phyloP scores from a whole-genome alignment of 2,888 invertebrate species.

The Papilio protenor region DNA sequence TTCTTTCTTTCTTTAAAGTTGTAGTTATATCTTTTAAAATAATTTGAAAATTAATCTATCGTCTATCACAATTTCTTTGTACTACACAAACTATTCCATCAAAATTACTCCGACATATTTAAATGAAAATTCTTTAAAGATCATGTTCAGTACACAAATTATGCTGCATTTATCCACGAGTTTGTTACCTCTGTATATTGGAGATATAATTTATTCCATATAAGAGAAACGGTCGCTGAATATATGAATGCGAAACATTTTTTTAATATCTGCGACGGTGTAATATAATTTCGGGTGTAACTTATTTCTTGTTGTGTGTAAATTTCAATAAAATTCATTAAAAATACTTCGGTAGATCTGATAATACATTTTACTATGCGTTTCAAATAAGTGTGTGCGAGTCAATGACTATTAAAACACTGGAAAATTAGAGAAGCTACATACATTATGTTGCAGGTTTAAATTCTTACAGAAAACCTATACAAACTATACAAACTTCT shows the following conservation, averaged over 20 bases:
- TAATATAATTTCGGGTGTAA: constrained; percentile 21
- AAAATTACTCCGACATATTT: background rate
- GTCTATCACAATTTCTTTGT: background rate
- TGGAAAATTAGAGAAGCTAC: no score
- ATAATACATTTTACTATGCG: background rate
- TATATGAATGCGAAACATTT: constrained; percentile 16
- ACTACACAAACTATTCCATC: background rate
- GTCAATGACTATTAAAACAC: background rate
- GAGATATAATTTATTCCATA: constrained; percentile 24
- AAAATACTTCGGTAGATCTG: background rate
- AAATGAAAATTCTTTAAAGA: background rate
- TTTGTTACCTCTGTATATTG: constrained; percentile 23
- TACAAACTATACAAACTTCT: no score
- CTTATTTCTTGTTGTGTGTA: background rate
- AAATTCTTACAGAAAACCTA: no score
- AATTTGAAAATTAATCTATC: background rate
- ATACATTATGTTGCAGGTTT: no score
- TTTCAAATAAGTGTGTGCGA: background rate
- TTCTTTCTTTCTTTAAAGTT: no score
- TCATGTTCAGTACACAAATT: background rate
- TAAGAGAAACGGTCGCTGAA: constrained; percentile 27
- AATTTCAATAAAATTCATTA: background rate
- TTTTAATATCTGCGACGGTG: constrained; percentile 13
- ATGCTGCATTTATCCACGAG: background rate
- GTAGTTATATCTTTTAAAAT: background rate